Evolutionary conservation across 2,888 invertebrate species (phyloP).

Genomic region (Leucophenga montana): DNA sequence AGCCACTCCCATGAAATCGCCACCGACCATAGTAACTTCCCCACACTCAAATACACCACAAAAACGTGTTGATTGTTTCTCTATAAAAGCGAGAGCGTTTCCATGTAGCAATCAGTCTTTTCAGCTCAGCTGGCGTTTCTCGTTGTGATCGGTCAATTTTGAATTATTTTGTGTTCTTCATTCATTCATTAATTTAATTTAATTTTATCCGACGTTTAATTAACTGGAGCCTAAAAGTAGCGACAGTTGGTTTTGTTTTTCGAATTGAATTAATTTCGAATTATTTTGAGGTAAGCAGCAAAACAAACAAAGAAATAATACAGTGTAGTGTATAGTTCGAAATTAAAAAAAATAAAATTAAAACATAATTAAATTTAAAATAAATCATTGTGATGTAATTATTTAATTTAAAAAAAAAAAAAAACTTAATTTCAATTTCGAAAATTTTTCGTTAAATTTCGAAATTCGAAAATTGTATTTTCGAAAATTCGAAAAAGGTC

Average conservation of each 20-base stretch:
- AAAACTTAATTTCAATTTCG: slow-evolving; percentile 1
- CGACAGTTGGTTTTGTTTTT: slow-evolving; percentile 1
- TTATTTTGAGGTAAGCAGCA: slow-evolving; percentile 21
- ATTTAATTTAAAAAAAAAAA: slow-evolving; percentile 8
- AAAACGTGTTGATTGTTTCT: neutral
- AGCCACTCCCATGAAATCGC: too few species aligned
- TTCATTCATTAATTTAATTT: slow-evolving; percentile 5
- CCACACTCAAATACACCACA: too few species aligned
- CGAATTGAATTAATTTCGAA: slow-evolving; percentile 13
- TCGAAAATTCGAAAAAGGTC: slow-evolving; percentile 14
- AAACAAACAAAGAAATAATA: neutral
- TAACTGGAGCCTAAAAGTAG: slow-evolving; percentile 6
- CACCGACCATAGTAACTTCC: too few species aligned
- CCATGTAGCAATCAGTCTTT: slow-evolving; percentile 56
- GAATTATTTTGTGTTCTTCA: slow-evolving; percentile 19
- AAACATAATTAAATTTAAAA: neutral
- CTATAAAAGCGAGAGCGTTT: slow-evolving; percentile 62
- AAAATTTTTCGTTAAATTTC: slow-evolving; percentile 2
- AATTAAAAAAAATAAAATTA: slow-evolving; percentile 16
- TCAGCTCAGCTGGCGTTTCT: slow-evolving; percentile 52
- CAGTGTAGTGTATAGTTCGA: too few species aligned
- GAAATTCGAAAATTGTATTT: neutral
- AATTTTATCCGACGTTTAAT: neutral
- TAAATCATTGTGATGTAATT: slow-evolving; percentile 17
- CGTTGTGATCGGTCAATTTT: slow-evolving; percentile 36